phyloP scores from a whole-genome alignment of 2,797 vertebrate genomes.

The Pseudochirops corinnae region DNA sequence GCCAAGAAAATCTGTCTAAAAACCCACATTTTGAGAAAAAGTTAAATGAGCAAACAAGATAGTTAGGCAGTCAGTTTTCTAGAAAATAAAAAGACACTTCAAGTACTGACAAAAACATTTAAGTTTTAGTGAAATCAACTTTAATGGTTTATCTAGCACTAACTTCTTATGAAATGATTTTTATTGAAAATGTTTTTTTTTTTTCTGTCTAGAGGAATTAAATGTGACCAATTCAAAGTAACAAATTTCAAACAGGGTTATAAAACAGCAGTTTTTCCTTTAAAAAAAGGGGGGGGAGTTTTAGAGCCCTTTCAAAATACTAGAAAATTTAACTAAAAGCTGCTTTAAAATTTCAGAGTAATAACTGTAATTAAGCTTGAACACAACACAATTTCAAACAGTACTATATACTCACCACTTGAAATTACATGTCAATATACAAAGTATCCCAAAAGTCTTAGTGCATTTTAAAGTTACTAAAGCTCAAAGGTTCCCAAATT shows the following conservation, averaged over 20 bases:
- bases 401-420: neutral
- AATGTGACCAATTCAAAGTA: neutral
- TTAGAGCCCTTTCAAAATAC: neutral
- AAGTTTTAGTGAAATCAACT: neutral
- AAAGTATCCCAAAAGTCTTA: neutral
- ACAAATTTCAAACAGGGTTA: neutral
- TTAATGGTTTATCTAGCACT: neutral
- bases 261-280: neutral
- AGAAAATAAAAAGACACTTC: neutral
- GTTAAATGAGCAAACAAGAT: neutral
- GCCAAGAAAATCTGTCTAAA: conserved; percentile 70
- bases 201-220: neutral
- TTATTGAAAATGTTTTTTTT: neutral
- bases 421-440: neutral
- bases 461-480: neutral
- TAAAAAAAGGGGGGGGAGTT: neutral
- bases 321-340: neutral
- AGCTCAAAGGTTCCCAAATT: no score
- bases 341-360: neutral
- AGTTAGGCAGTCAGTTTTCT: neutral
- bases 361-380: neutral
- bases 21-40: conserved; percentile 51
- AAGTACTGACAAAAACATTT: neutral
- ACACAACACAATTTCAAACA: neutral
- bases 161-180: neutral